These are phyloP conservation scores for Ptychadena robeensis DNA, from an alignment of 2,797 vertebrate species.

Conservation along the genomic window DNA sequence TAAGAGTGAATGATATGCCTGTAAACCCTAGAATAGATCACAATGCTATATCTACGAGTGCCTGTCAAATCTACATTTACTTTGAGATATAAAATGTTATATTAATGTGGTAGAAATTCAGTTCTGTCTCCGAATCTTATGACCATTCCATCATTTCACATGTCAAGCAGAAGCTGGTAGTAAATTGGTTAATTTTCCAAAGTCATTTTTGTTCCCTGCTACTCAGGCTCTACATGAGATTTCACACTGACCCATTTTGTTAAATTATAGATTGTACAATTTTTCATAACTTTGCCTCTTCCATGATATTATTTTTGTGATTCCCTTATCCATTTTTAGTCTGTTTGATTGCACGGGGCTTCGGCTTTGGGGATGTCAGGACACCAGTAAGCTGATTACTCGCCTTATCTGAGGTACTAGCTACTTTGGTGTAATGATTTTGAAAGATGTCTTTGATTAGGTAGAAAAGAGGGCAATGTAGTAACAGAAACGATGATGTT, in stretches of 20 bases:
- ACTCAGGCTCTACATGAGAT: slow-evolving; percentile 21
- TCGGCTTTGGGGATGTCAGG: slow-evolving; percentile 54
- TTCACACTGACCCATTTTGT: slow-evolving; percentile 52
- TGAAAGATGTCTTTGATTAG: slow-evolving; percentile 61
- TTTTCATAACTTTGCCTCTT: slow-evolving; percentile 55
- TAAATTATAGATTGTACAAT: slow-evolving; percentile 58
- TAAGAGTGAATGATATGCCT: neutral
- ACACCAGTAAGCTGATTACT: slow-evolving; percentile 60
- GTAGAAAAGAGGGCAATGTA: slow-evolving; percentile 29
- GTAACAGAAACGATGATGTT: slow-evolving; percentile 9
- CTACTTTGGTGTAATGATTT: slow-evolving; percentile 60
- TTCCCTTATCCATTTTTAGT: slow-evolving; percentile 42
- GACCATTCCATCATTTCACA: slow-evolving; percentile 14
- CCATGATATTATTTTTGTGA: slow-evolving; percentile 54
- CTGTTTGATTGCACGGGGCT: slow-evolving; percentile 54
- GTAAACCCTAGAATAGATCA: neutral
- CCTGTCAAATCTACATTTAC: slow-evolving; percentile 22
- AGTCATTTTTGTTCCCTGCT: slow-evolving; percentile 22
- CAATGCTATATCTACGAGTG: slow-evolving; percentile 13
- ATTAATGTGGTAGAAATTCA: slow-evolving; percentile 21
- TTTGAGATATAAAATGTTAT: slow-evolving; percentile 17
- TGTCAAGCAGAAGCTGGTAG: slow-evolving; percentile 1
- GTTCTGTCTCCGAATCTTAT: slow-evolving; percentile 12
- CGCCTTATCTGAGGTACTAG: slow-evolving; percentile 53
- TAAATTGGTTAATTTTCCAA: slow-evolving; percentile 45